Percentiles rank a stretch among this genome's conserved stretches.
Evolutionary conservation across 1,140 invertebrate species (phyloP).

Genomic region (Zaprionus vittiger): DNA sequence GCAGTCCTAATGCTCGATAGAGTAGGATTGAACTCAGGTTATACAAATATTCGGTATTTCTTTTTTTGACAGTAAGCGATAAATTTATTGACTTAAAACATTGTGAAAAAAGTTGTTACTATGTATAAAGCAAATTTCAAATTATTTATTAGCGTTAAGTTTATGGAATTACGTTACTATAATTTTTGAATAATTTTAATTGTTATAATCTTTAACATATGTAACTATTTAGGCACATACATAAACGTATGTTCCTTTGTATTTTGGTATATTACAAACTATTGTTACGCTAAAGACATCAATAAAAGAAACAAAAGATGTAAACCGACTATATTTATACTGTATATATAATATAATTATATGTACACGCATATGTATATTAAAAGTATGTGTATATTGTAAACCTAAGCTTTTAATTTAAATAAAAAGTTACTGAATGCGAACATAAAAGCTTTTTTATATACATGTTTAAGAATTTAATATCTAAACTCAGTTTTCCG

Average conservation of each 20-base stretch:
- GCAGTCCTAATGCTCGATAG: constrained; percentile 41
- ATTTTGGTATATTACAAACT: constrained; percentile 18
- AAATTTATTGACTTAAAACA: constrained; percentile 19
- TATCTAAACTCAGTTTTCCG: neutral
- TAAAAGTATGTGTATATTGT: neutral
- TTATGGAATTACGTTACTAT: constrained; percentile 16
- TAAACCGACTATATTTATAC: constrained; percentile 8
- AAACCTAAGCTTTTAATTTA: neutral
- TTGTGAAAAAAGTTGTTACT: constrained; percentile 31
- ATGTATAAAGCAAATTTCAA: constrained; percentile 21
- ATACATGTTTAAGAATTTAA: no score
- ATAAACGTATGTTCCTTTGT: neutral
- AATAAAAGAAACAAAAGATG: constrained; percentile 17
- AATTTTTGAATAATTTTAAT: constrained; percentile 47
- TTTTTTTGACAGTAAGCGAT: constrained; percentile 17
- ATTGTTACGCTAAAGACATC: constrained; percentile 40
- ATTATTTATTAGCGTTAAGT: constrained; percentile 23
- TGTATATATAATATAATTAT: constrained; percentile 9
- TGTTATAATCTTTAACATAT: constrained; percentile 46
- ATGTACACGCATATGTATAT: neutral
- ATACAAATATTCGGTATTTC: constrained; percentile 33
- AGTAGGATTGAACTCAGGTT: constrained; percentile 59
- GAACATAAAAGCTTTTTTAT: neutral
- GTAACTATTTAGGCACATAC: constrained; percentile 8
- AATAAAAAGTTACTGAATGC: neutral